Conservation (phyloP, 2,888 invertebrate genomes). For the Drosophila austrosaltans region DNA sequence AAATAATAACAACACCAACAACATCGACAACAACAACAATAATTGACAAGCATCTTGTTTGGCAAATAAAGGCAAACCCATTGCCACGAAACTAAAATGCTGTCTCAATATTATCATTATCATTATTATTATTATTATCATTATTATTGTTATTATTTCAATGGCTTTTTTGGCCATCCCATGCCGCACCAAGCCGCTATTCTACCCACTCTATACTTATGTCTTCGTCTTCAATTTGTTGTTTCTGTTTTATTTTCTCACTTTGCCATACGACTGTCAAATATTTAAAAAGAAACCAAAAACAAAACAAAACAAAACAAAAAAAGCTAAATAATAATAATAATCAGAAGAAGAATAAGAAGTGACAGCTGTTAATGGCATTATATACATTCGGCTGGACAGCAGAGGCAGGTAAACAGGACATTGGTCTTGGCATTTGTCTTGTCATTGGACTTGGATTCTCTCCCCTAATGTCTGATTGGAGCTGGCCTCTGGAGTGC, state of each 20-base stretch:
- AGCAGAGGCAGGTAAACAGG: neutral
- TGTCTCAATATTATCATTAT: constrained; percentile 61
- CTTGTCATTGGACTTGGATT: neutral
- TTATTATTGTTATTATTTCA: constrained; percentile 34
- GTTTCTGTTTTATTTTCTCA: constrained; percentile 36
- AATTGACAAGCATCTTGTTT: constrained; percentile 52
- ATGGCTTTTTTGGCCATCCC: constrained; percentile 13
- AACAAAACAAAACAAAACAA: constrained; percentile 16
- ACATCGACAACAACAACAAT: constrained; percentile 29
- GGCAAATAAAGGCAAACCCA: constrained; percentile 58
- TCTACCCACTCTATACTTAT: neutral
- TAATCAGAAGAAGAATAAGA: constrained; percentile 20
- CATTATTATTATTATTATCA: constrained; percentile 34
- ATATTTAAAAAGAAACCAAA: constrained; percentile 55
- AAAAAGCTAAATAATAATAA: neutral
- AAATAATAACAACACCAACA: constrained; percentile 12
- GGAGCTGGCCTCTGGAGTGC: constrained; percentile 3
- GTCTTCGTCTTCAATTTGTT: constrained; percentile 33
- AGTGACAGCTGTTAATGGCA: constrained; percentile 79
- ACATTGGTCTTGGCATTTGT: constrained; percentile 1
- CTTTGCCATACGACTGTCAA: constrained; percentile 60
- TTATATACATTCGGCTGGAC: constrained; percentile 56
- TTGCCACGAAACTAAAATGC: constrained; percentile 71
- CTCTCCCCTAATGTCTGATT: constrained; percentile 4
- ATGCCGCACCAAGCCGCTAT: constrained; percentile 1